phyloP scores from a whole-genome alignment of 2,113 vertebrate genomes.

The Passer domesticus region DNA sequence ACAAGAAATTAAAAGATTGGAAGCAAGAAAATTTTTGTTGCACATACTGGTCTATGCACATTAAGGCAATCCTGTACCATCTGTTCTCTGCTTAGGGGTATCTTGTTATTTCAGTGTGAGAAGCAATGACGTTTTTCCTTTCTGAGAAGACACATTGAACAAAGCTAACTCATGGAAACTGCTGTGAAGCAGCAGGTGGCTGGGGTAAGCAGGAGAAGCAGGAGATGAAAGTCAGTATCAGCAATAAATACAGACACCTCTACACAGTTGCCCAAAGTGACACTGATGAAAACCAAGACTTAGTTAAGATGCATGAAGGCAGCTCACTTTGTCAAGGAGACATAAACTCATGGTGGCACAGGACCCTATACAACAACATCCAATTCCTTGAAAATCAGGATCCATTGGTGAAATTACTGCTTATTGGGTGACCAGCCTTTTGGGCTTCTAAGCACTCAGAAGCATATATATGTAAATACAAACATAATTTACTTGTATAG shows the following conservation, averaged over 20 bases:
- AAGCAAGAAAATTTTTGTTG: neutral
- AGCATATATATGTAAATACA: neutral
- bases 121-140: neutral
- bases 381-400: neutral
- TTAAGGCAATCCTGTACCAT: neutral
- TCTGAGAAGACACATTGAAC: neutral
- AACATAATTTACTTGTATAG: neutral
- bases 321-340: neutral
- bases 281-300: neutral
- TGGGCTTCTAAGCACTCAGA: neutral
- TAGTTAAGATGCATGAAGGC: neutral
- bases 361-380: neutral
- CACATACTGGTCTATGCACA: neutral
- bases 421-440: neutral
- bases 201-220: neutral
- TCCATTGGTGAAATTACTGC: neutral
- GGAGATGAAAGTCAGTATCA: neutral
- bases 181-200: neutral
- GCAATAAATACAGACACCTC: neutral
- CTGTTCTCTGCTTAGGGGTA: neutral
- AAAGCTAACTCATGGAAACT: neutral
- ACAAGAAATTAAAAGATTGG: neutral
- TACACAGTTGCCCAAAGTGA: neutral
- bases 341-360: neutral
- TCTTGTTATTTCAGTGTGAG: neutral